These are phyloP conservation scores for Steatornis caripensis DNA, from an alignment of 2,113 vertebrate species.

Conservation along the genomic window DNA sequence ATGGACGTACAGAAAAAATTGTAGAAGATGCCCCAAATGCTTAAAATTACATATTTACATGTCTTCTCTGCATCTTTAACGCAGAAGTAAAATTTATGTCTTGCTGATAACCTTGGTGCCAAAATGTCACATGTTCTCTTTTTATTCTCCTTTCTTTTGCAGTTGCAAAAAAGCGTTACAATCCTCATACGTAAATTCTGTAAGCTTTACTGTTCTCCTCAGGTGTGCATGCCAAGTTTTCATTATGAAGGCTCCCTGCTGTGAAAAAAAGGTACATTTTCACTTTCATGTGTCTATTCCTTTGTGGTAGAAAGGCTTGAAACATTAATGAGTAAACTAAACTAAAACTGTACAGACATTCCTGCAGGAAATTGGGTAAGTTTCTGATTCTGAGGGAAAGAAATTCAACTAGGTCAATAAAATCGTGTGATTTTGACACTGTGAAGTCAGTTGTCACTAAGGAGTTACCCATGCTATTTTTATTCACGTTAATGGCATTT, in stretches of 20 bases:
- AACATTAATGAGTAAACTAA: constrained; percentile 71
- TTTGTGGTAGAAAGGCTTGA: constrained; percentile 64
- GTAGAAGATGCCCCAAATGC: not conserved
- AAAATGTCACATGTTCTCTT: constrained; percentile 24
- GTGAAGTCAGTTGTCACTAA: constrained; percentile 59
- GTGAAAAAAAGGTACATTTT: constrained; percentile 69
- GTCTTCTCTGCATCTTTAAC: not conserved
- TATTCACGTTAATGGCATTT: constrained; percentile 64
- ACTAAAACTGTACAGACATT: constrained; percentile 58
- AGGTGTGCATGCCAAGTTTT: constrained; percentile 70
- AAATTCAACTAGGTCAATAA: constrained; percentile 69
- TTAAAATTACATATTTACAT: constrained; percentile 28
- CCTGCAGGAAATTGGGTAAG: constrained; percentile 52
- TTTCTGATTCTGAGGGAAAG: constrained; percentile 61
- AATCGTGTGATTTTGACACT: constrained; percentile 55
- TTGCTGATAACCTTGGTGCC: constrained; percentile 32
- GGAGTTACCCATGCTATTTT: constrained; percentile 55
- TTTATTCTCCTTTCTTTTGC: constrained; percentile 26
- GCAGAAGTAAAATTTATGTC: not conserved
- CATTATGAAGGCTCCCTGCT: constrained; percentile 67
- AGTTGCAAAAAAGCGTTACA: not conserved
- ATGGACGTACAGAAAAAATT: not conserved
- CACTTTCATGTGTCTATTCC: constrained; percentile 67
- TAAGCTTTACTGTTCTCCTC: constrained; percentile 66
- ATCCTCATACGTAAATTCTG: constrained; percentile 65